Conservation (phyloP, 1,140 invertebrate species). For the Popillia japonica region DNA sequence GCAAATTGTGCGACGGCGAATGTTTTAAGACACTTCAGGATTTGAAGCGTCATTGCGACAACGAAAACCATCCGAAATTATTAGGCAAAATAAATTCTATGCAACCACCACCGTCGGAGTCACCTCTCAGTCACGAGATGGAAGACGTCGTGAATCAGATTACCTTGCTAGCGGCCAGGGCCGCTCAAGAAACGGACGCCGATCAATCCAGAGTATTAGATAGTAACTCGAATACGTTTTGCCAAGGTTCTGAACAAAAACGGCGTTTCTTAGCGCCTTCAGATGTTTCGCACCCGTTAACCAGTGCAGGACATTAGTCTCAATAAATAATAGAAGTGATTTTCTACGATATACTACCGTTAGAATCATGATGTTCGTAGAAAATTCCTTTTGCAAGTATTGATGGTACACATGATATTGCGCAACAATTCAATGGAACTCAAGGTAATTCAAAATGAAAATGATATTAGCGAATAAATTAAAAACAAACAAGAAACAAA, state of each 20-base stretch:
- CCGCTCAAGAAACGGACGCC: slow-evolving; percentile 66
- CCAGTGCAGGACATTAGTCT: slow-evolving; percentile 66
- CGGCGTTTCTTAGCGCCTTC: slow-evolving; percentile 64
- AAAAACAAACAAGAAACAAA: background rate
- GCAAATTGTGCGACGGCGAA: slow-evolving; percentile 71
- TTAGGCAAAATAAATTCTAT: slow-evolving; percentile 52
- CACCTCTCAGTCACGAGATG: slow-evolving; percentile 79
- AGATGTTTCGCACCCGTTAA: slow-evolving; percentile 62
- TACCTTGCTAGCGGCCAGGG: slow-evolving; percentile 76
- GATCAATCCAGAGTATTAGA: slow-evolving; percentile 51
- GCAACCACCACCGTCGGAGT: slow-evolving; percentile 61
- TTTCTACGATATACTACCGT: background rate
- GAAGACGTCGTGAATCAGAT: slow-evolving; percentile 86
- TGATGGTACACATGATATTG: slow-evolving; percentile 25
- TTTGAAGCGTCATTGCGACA: slow-evolving; percentile 74
- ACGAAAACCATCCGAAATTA: slow-evolving; percentile 64
- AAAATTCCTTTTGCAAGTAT: background rate
- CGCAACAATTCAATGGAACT: slow-evolving; percentile 1
- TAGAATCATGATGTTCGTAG: background rate
- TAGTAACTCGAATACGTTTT: slow-evolving; percentile 64
- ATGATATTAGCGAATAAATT: background rate
- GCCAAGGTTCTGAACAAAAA: slow-evolving; percentile 62
- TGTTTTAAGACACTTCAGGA: slow-evolving; percentile 68
- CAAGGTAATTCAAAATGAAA: background rate
- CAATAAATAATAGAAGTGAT: slow-evolving; percentile 8